phyloP scores from a whole-genome alignment of 2,113 vertebrate species.

The Platysteira castanea region DNA sequence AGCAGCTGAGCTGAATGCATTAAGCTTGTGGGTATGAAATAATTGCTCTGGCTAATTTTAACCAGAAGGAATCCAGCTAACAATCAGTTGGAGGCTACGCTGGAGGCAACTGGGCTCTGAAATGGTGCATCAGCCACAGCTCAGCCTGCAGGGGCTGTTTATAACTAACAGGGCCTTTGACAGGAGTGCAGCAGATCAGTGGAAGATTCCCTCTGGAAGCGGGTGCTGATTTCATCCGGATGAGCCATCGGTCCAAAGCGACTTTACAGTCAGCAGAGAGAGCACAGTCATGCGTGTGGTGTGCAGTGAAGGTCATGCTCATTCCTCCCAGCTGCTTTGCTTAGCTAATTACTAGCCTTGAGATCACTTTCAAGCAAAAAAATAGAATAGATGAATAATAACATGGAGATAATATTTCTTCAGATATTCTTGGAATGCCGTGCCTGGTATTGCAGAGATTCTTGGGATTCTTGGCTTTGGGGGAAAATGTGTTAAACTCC shows the following conservation, averaged over 20 bases:
- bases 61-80: slow-evolving; percentile 2
- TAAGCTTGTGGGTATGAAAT: slow-evolving; percentile 13
- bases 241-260: not conserved
- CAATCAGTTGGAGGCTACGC: not conserved
- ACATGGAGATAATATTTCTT: not conserved
- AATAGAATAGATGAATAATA: not conserved
- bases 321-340: not conserved
- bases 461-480: not conserved
- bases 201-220: not conserved
- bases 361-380: not conserved
- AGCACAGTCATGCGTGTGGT: not conserved
- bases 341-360: slow-evolving; percentile 8
- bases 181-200: not conserved
- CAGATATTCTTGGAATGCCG: not conserved
- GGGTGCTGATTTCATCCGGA: not conserved
- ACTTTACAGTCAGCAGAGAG: not conserved
- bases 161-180: not conserved
- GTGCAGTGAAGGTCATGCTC: not conserved
- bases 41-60: slow-evolving; percentile 58
- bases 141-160: not conserved
- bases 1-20: not conserved
- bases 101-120: not conserved
- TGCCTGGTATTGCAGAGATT: not conserved
- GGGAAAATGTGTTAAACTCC: not conserved
- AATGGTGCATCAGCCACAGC: not conserved